phyloP scores from a whole-genome alignment of 2,888 invertebrate species.

The Oscheius sp. region DNA sequence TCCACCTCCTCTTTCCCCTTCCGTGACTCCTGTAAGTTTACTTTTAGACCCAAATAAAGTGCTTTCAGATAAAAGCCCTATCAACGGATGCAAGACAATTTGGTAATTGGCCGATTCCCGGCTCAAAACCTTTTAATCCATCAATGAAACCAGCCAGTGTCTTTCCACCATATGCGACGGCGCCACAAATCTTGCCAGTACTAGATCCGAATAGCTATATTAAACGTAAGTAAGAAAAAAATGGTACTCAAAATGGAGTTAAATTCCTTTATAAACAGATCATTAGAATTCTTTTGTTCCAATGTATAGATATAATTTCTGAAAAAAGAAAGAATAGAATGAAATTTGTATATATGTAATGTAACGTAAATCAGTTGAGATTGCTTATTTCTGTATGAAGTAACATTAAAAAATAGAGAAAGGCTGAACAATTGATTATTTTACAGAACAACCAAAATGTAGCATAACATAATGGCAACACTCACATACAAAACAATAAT shows the following conservation, averaged over 20 bases:
- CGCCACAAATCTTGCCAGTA: neutral
- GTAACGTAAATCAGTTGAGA: too few species aligned
- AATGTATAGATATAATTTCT: too few species aligned
- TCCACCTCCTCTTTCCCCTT: conserved; percentile 4
- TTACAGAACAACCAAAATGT: too few species aligned
- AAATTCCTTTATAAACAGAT: too few species aligned
- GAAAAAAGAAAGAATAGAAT: too few species aligned
- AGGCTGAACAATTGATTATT: too few species aligned
- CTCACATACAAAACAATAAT: too few species aligned
- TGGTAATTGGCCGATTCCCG: conserved; percentile 61
- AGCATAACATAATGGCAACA: too few species aligned
- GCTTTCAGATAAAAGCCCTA: conserved; percentile 11
- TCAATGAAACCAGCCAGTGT: conserved; percentile 50
- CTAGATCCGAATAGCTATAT: neutral
- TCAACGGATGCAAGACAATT: conserved; percentile 45
- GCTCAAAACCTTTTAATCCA: conserved; percentile 46
- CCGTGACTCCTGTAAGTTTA: conserved; percentile 5
- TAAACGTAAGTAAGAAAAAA: conserved; percentile 6
- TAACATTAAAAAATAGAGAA: too few species aligned
- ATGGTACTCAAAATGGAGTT: neutral
- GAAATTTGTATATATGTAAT: too few species aligned
- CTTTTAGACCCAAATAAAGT: neutral
- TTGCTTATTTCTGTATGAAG: too few species aligned
- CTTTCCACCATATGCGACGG: conserved; percentile 35
- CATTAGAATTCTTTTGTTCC: too few species aligned